Evolutionary conservation across 2,797 vertebrate genomes (phyloP), one percentile per base, ranked within the genome.

Genomic region (Microctenopoma lineatum): DNA sequence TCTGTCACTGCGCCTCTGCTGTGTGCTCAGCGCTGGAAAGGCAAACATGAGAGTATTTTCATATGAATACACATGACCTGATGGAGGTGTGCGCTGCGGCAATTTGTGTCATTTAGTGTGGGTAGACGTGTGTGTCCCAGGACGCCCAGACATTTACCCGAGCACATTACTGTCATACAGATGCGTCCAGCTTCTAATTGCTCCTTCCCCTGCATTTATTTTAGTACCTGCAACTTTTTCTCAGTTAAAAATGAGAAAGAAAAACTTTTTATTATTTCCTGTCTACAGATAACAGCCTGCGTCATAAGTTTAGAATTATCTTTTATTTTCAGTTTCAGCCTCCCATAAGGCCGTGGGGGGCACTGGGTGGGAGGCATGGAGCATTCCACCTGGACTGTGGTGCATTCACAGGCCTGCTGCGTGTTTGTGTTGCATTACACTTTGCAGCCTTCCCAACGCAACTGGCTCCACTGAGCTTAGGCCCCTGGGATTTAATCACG

Each of bases 391-490:
- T 90, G 91, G 85, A 85, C 86, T n/a, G 66, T 38, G 79, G 67
- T 72, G 85, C 71, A 62, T 77, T 81, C 5, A 59, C 73, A 80
- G 71, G 77, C 7, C 76, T 34, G 73, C 67, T 47, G 78, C 62
- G 76, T 92, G 90, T 93, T 91, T 92, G 85, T 90, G 91, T 92
- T 92, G 88, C 78, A 90, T 92, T 92, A 89, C 73, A 60, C 60
- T 60, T 81, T 13, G 66, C 83, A 84, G 87, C 80, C 85, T 89
- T 88, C 87, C 78, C 88, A 90, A 84, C 88, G 74, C 80, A 67
- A 62, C 84, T 77, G 92, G 90, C 91, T 93, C 91, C 90, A 90
- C 72, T 42, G 62, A 89, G 90, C 87, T 94, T 92, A 93, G 83
- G 67, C 83, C 83, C 60, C 78, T 41, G 59, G 79, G 80, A 90